Evolutionary conservation across 2,113 vertebrate genomes (phyloP), one percentile per base, ranked within the genome.

Genomic region (Mustela nigripes): DNA sequence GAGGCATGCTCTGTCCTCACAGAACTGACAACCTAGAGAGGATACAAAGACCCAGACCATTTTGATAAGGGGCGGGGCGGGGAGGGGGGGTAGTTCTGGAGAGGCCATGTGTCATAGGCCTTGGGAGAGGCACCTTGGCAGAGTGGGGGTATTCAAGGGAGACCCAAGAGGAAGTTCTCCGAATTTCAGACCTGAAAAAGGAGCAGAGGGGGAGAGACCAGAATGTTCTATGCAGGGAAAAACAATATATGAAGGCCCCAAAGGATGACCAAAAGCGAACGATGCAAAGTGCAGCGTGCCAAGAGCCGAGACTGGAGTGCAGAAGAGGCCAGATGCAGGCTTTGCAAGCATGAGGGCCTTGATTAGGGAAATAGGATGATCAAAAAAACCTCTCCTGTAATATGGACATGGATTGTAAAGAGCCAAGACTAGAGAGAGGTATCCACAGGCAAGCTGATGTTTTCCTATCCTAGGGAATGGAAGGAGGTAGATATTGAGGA

Each of bases 311-410:
- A 50, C 10, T 63, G 26, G 65, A 62, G 82, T 24, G 12, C 4
- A 33, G 16, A 14, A 36, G 5, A 39, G 11, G 9, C 45, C 3
- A 11, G 42, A 12, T 0, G 3, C 5, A 10, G 42, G 9, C 12
- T 92, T 31, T 39, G 33, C 16, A 56, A 71, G 53, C 16, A 36
- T 22, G 36, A 67, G n/a, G 36, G 39, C 45, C 80, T 73, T 33
- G 39, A 16, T 65, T 21, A 42, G 63, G 39, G 56, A 82, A n/a
- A 73, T 18, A 21, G 2, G 11, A 12, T 33, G 39, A 16, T 65
- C 24, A 36, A 58, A 39, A 67, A 69, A 82, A 24, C 84, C 36
- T 48, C 73, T 76, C 19, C 81, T 71, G 26, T 67, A 67, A 67
- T 2, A 11, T 58, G 22, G n/a, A 87, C 2, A 56, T 62, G 14